phyloP scores from a whole-genome alignment of 1,140 invertebrate genomes.

The Rhizoglyphus robini region DNA sequence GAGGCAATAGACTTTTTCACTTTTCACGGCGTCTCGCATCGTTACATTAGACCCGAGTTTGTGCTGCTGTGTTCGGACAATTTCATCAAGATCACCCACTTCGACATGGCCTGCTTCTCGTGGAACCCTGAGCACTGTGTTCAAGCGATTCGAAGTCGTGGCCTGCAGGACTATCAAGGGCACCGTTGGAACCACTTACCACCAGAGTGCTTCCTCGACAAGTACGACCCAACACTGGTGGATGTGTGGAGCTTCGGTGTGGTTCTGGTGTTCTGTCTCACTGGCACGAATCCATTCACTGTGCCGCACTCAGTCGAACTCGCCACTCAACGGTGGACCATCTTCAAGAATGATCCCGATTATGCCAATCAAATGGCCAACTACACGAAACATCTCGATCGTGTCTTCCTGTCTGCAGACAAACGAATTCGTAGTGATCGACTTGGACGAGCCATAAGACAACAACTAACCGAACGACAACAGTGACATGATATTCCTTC shows the following conservation, averaged over 20 bases:
- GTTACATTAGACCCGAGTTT: background rate
- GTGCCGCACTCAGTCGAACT: background rate
- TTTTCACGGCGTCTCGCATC: background rate
- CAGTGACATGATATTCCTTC: background rate
- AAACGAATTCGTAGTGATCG: background rate
- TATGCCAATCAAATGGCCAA: background rate
- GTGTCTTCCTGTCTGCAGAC: background rate
- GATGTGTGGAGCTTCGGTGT: background rate
- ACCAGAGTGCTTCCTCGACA: background rate
- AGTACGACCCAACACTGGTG: background rate
- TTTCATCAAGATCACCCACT: background rate
- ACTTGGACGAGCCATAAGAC: background rate
- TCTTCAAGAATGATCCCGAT: background rate
- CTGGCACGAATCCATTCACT: background rate
- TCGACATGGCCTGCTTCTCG: slow-evolving; percentile 5
- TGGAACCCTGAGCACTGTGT: background rate
- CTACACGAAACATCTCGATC: background rate
- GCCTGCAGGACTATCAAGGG: background rate
- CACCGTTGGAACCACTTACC: background rate
- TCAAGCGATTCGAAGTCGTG: background rate
- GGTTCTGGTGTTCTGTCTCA: background rate
- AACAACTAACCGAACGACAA: background rate
- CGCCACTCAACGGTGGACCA: background rate
- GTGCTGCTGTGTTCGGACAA: background rate
- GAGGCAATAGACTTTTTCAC: background rate